Percentiles rank a stretch among this genome's conserved stretches.
phyloP scores from a whole-genome alignment of 1,140 invertebrate genomes.

The Hormaphis cornu region DNA sequence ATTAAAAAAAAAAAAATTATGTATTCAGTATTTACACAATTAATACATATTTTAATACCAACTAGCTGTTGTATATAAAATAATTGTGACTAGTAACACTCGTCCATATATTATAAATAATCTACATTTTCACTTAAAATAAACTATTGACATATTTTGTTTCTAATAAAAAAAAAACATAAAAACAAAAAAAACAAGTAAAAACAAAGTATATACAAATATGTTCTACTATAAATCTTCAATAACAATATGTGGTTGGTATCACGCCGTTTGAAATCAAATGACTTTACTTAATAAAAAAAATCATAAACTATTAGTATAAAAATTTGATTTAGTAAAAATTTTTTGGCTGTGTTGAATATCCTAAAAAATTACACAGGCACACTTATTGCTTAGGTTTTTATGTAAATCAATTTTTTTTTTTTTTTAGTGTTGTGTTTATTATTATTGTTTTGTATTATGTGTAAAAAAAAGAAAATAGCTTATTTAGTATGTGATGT shows the following conservation, averaged over 20 bases:
- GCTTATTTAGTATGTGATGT: neutral
- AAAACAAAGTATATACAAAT: neutral
- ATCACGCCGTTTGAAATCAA: neutral
- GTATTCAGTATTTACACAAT: conserved; percentile 14
- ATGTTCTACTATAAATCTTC: neutral
- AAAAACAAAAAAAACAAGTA: conserved; percentile 3
- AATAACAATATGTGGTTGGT: neutral
- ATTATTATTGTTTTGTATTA: neutral
- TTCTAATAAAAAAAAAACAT: neutral
- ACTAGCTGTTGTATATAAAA: conserved; percentile 21
- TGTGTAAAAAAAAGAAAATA: neutral
- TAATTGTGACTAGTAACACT: conserved; percentile 29
- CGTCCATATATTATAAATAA: conserved; percentile 3
- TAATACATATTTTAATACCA: conserved; percentile 7
- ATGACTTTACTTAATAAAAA: neutral
- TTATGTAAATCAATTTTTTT: neutral
- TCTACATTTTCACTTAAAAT: neutral
- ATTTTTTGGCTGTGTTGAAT: neutral
- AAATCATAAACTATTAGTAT: neutral
- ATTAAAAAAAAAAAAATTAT: neutral
- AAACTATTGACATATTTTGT: neutral
- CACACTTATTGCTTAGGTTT: neutral
- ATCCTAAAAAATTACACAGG: neutral
- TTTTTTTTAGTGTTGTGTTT: neutral
- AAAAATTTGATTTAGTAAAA: neutral